Evolutionary conservation across 2,797 vertebrate species (phyloP).

Genomic region (Tiaroga cobitis): DNA sequence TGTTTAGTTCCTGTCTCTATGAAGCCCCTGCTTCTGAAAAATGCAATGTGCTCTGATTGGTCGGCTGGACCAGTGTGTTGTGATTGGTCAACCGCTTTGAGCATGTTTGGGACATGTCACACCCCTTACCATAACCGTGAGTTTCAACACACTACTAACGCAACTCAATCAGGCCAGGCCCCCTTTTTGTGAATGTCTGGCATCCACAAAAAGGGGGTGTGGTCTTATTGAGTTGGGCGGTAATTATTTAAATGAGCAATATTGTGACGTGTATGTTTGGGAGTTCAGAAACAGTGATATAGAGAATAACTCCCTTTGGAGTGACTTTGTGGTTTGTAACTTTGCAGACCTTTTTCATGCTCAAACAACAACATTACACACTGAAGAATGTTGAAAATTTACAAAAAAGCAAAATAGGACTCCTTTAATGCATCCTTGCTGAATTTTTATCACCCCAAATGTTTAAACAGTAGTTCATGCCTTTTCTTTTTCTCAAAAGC

Average conservation of each 20-base stretch:
- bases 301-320: background rate
- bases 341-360: background rate
- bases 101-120: too few relatives aligned
- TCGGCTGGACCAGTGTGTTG: background rate
- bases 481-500: conserved; percentile 13
- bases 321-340: background rate
- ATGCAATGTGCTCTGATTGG: background rate
- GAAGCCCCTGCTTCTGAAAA: background rate
- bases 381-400: background rate
- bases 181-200: background rate
- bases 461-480: background rate
- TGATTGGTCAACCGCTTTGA: too few relatives aligned
- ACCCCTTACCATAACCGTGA: too few relatives aligned
- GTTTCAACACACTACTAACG: background rate
- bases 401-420: background rate
- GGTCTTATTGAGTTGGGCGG: background rate
- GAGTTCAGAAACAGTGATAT: background rate
- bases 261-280: background rate
- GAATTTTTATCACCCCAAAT: background rate
- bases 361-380: background rate
- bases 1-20: background rate
- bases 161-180: background rate
- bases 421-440: background rate
- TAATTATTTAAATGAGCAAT: background rate
- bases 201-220: too few relatives aligned